Base-by-base conservation (phyloP, 2,797 vertebrate genomes). In the Tamandua tetradactyla region DNA sequence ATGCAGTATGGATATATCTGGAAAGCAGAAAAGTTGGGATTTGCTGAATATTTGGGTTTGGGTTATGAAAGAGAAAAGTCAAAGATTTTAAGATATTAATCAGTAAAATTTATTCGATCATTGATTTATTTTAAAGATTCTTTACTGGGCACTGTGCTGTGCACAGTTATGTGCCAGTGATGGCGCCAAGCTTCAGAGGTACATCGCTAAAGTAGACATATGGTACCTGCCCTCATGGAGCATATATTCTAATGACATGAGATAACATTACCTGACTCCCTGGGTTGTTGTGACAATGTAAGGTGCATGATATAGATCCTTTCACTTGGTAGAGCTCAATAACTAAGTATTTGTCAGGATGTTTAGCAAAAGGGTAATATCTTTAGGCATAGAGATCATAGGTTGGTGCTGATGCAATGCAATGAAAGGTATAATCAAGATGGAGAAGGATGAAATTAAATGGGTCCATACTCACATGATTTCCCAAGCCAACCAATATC, bases 11-110 rank as follows among this genome's bases (percentile, higher is more conserved):
- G 20, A 64, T 52, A 23, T n/a, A 44, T 75, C 76, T 92, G 42
- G 57, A 44, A 91, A 89, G 44, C 32, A 79, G 81, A 69, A 13
- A 89, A 95, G 87, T 66, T 22, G 61, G 40, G 47, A 55, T 76
- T 72, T 93, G 55, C 52, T 52, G 14, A 79, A 87, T 47, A 25
- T 66, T 20, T 66, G 40, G n/a, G 20, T 74, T 93, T 89, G 32
- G 20, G 11, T 66, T 72, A 42, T 35, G 23, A 91, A 59, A 91
- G 49, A 27, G 57, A 55, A 22, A 93, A 59, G 44, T 87, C 74
- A 74, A 85, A 72, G 68, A 37, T 81, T 40, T 94, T 61, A 85
- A 81, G 72, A 37, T 81, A 40, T 94, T 68, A 61, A 25, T 49
- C 30, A 49, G 49, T 76, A 68, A 84, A 76, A 82, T 44, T 0